Conservation (phyloP, 2,113 vertebrate species). For the Rhynchomys soricoides region DNA sequence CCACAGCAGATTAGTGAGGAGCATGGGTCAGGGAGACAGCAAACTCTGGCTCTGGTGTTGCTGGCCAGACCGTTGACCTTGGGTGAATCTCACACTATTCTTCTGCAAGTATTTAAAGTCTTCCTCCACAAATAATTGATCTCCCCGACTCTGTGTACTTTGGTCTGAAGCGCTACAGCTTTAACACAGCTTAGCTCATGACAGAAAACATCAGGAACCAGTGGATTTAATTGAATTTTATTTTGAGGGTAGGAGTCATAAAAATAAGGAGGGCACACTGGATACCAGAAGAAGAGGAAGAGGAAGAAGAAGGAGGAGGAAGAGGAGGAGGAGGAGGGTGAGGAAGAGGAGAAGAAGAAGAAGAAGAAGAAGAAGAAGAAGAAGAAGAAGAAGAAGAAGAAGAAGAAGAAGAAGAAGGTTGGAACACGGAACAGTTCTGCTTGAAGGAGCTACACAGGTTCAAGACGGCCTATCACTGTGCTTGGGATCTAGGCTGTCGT, state of each 20-base stretch:
- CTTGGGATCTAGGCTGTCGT: not conserved
- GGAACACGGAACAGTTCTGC: not conserved
- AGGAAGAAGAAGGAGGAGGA: not conserved
- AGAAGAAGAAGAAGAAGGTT: not conserved
- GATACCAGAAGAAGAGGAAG: too few relatives aligned
- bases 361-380: not conserved
- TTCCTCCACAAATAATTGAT: not conserved
- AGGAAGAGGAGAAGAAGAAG: too few relatives aligned
- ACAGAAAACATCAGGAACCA: not conserved
- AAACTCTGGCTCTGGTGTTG: not conserved
- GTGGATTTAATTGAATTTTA: not conserved
- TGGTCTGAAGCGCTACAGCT: not conserved
- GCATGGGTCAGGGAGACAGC: not conserved
- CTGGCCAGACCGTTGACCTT: conserved; percentile 46
- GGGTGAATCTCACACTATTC: not conserved
- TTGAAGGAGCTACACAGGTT: not conserved
- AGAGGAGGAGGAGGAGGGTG: too few relatives aligned
- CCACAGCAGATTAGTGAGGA: not conserved
- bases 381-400: too few relatives aligned
- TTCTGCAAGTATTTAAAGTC: not conserved
- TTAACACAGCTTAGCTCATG: not conserved
- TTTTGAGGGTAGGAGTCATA: not conserved
- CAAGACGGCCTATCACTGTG: not conserved
- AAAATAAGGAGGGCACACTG: not conserved
- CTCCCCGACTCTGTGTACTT: not conserved